Evolutionary conservation across 2,113 vertebrate species (phyloP).

Genomic region (Phalacrocorax pelagicus): DNA sequence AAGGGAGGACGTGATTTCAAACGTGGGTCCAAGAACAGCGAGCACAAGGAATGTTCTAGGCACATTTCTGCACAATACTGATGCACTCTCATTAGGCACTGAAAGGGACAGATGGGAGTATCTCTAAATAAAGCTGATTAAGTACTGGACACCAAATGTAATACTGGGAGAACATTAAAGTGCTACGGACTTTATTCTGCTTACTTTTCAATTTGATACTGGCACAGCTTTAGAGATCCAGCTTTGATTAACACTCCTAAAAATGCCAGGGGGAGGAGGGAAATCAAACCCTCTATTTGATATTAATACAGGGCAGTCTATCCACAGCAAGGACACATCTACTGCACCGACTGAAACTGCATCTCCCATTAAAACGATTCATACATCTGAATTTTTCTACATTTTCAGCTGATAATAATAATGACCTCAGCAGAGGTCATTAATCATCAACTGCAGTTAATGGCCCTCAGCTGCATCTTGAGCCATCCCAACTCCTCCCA

Average conservation of each 20-base stretch:
- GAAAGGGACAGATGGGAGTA: background rate
- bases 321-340: background rate
- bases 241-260: background rate
- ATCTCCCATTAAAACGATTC: background rate
- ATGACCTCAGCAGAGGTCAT: slow-evolving; percentile 44
- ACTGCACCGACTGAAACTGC: background rate
- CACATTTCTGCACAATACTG: background rate
- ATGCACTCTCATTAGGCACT: background rate
- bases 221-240: background rate
- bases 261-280: background rate
- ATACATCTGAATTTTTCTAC: background rate
- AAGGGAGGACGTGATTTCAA: background rate
- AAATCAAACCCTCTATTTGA: background rate
- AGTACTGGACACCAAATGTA: background rate
- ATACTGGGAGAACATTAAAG: background rate
- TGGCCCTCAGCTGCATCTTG: slow-evolving; percentile 24
- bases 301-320: background rate
- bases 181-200: slow-evolving; percentile 1
- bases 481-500: slow-evolving; percentile 10
- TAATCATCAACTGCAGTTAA: slow-evolving; percentile 41
- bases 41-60: background rate
- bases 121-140: slow-evolving; percentile 11
- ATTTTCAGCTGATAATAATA: slow-evolving; percentile 24
- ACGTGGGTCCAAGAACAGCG: fast-evolving
- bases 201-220: slow-evolving; percentile 4